Evolutionary conservation across 1,140 invertebrate species (phyloP).

Genomic region (Zaprionus ghesquierei): DNA sequence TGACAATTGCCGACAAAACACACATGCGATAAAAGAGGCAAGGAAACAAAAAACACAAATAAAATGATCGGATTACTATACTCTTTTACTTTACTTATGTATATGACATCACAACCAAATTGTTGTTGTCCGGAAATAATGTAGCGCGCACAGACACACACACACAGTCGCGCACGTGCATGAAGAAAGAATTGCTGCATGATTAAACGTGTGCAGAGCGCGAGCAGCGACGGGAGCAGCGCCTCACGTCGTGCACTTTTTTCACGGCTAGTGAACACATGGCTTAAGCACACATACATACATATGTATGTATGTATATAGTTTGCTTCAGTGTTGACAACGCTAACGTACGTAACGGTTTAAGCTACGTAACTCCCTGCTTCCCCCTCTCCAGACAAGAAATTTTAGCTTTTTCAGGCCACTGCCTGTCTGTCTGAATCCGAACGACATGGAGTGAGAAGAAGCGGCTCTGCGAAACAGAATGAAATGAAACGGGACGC

Average conservation of each 20-base stretch:
- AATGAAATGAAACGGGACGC: neutral
- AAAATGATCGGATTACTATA: slow-evolving; percentile 27
- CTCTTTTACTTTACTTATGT: neutral
- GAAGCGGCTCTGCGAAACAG: neutral
- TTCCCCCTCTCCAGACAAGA: neutral
- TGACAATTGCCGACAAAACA: too few species aligned
- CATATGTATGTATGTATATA: neutral
- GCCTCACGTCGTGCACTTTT: slow-evolving; percentile 2
- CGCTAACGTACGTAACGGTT: neutral
- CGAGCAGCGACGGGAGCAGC: neutral
- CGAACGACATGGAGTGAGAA: neutral
- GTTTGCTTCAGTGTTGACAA: slow-evolving; percentile 3
- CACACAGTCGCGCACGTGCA: neutral
- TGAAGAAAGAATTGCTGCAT: neutral
- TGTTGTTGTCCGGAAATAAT: slow-evolving; percentile 34
- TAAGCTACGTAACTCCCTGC: too few species aligned
- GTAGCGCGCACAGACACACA: slow-evolving; percentile 10
- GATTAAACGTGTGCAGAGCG: neutral
- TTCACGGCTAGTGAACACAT: neutral
- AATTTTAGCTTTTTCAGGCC: neutral
- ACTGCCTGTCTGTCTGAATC: neutral
- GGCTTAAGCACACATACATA: neutral
- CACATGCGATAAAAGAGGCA: too few species aligned
- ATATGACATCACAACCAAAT: slow-evolving; percentile 36
- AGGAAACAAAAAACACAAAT: too few species aligned